phyloP scores from a whole-genome alignment of 2,113 vertebrate species.

The Picathartes gymnocephalus region DNA sequence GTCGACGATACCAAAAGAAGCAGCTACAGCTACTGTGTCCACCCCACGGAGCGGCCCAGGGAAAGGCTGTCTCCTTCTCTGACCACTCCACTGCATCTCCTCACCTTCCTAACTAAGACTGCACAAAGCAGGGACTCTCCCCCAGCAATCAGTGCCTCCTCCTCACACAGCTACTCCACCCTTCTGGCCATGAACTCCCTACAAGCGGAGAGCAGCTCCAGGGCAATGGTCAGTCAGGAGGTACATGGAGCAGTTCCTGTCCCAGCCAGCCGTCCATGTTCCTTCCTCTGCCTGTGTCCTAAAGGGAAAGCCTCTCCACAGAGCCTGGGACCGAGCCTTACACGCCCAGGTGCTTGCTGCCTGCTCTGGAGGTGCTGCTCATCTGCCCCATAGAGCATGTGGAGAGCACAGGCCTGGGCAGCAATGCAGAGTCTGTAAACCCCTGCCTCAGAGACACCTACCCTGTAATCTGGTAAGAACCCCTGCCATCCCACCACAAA shows the following conservation, averaged over 20 bases:
- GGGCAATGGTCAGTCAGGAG: neutral
- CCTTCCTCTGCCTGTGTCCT: neutral
- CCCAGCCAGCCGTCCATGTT: neutral
- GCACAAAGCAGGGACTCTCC: neutral
- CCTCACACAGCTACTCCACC: neutral
- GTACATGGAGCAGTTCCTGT: neutral
- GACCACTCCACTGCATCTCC: neutral
- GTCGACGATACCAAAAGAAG: neutral
- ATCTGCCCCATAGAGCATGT: rapidly evolving
- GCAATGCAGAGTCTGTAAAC: neutral
- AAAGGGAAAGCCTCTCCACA: neutral
- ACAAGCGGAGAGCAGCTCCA: neutral
- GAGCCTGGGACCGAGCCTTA: neutral
- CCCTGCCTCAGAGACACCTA: neutral
- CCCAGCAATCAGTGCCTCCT: no score
- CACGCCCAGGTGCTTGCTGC: neutral
- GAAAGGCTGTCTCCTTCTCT: neutral
- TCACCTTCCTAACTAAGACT: neutral
- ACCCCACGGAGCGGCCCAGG: neutral
- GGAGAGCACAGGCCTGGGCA: neutral
- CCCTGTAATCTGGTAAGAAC: neutral
- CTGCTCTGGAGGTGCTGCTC: neutral
- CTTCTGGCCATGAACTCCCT: neutral
- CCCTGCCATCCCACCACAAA: neutral
- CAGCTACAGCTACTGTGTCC: neutral